Percentiles rank a stretch among this genome's conserved stretches.
These are phyloP conservation scores for Meriones unguiculatus DNA, from an alignment of 2,113 vertebrate species.

Conservation along the genomic window DNA sequence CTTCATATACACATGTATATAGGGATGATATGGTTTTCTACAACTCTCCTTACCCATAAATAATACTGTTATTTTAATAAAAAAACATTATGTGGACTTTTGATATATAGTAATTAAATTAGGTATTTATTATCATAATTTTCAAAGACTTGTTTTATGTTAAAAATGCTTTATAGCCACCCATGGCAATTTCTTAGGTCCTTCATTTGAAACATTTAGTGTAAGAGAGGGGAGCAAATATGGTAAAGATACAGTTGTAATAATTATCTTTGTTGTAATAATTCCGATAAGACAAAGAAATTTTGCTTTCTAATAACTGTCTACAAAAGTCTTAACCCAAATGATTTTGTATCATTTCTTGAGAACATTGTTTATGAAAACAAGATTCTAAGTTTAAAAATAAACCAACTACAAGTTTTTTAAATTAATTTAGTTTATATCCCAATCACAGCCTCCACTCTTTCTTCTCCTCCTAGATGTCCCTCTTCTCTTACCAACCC, in stretches of 20 bases:
- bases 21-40: background rate
- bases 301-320: background rate
- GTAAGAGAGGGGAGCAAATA: background rate
- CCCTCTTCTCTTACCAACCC: too few species aligned
- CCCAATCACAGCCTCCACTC: too few species aligned
- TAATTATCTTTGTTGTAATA: background rate
- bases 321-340: background rate
- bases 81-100: background rate
- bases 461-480: too few species aligned
- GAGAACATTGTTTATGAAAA: background rate
- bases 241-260: background rate
- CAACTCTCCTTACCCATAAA: background rate
- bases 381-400: background rate
- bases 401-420: background rate
- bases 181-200: background rate
- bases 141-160: background rate
- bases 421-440: too few species aligned
- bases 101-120: background rate
- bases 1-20: background rate
- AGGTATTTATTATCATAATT: background rate
- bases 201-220: background rate
- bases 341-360: background rate
- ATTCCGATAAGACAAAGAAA: background rate
- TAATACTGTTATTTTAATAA: background rate
- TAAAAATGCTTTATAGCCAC: background rate